Evolutionary conservation across 2,797 vertebrate species (phyloP).

Genomic region (Takifugu ocellatus): DNA sequence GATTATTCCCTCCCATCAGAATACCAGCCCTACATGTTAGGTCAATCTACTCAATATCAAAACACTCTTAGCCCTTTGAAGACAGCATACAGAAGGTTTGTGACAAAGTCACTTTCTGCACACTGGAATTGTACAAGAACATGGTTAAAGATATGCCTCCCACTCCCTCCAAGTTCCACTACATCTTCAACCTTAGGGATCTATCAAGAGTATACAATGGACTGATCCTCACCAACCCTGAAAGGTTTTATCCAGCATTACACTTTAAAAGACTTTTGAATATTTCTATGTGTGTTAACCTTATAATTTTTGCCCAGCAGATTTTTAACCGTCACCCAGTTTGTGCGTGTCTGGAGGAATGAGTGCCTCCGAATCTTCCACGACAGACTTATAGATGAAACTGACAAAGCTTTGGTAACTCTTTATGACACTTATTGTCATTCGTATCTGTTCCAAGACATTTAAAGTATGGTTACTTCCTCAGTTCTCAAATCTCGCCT

Average conservation of each 20-base stretch:
- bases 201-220: constrained; percentile 90
- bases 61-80: constrained; percentile 76
- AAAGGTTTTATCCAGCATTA: constrained; percentile 75
- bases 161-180: constrained; percentile 97
- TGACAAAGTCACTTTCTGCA: constrained; percentile 84
- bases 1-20: constrained; percentile 35
- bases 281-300: background rate
- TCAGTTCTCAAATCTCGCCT: background rate
- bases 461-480: background rate
- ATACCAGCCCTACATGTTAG: constrained; percentile 1
- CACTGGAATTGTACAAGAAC: constrained; percentile 84
- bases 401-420: constrained; percentile 86
- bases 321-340: constrained; percentile 83
- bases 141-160: constrained; percentile 87
- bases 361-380: constrained; percentile 95
- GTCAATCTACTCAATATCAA: no score
- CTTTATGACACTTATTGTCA: no score
- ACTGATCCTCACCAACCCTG: constrained; percentile 82
- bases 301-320: constrained; percentile 60
- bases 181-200: constrained; percentile 95
- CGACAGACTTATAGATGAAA: constrained; percentile 88
- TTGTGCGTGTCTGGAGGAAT: constrained; percentile 96
- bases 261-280: background rate
- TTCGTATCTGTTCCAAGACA: background rate
- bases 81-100: constrained; percentile 77